Base-by-base conservation (phyloP, 2,888 invertebrate species). In the Yponomeuta plumbellus region DNA sequence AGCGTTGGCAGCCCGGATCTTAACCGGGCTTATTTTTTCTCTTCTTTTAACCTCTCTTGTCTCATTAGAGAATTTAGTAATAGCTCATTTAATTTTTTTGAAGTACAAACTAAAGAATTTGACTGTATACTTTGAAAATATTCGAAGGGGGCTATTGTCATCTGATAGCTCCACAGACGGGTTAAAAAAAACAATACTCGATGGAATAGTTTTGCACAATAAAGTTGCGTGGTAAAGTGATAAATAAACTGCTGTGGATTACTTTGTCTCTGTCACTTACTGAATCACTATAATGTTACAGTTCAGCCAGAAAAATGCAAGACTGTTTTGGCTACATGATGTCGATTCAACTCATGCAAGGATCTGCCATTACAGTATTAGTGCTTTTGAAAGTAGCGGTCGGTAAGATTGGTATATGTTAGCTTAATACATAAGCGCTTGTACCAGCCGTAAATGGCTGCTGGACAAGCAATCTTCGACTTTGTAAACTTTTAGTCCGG, bases 261-360 rank as follows among this genome's bases (percentile, higher is more conserved):
- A 34, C 34, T 34, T 34, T 34, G 8, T 34, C 34, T 34, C 34
- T 34, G 34, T 34, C 34, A 34, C 5, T 61, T 8, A 34, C 17
- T 26, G 8, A 61, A 11, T 59, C n/a, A 26, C 5, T 26, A 1
- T 56, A 26, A 34, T 34, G 34, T 64, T 62, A 26, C 64, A 64
- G 64, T 56, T 39, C 23, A n/a, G 20, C n/a, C 8, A 39, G 11
- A 23, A 65, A 39, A 58, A 58, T 65, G n/a, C 57, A 65, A 21
- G 26, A 59, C 13, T 58, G 58, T 40, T 65, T 65, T 59, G 58
- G 65, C 40, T 17, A 58, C 20, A 59, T 65, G 40, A 65, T 65
- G 58, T 57, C 65, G n/a, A 20, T 65, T n/a, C 58, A 65, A 13
- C 39, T 65, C 2, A 39, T 17, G 6, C 65, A 65, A 59, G 58